Evolutionary conservation across 1,140 invertebrate species (phyloP).

Genomic region (Chionoecetes opilio): DNA sequence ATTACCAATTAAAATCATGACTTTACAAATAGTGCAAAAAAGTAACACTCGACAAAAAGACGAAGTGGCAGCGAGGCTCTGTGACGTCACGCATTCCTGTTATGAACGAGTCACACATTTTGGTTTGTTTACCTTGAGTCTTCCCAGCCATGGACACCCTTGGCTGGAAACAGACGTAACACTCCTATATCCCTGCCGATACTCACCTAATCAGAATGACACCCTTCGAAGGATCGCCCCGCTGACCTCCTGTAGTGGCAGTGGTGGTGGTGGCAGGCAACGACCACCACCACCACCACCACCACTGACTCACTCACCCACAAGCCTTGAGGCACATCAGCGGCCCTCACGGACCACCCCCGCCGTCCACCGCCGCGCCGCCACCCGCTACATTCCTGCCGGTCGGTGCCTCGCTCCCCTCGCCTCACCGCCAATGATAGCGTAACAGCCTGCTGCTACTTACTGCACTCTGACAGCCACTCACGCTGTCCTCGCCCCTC

Average conservation of each 20-base stretch:
- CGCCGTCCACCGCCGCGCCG: neutral
- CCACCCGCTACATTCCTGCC: neutral
- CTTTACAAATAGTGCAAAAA: neutral
- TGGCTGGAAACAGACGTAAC: neutral
- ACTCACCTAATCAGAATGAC: neutral
- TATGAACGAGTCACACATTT: neutral
- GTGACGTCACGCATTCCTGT: conserved; percentile 16
- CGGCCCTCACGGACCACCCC: neutral
- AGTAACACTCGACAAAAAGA: neutral
- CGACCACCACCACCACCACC: neutral
- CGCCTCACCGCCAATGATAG: neutral
- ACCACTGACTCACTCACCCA: neutral
- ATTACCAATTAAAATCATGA: neutral
- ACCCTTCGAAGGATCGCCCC: neutral
- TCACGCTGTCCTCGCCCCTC: neutral
- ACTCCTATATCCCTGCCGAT: neutral
- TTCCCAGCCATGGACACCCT: neutral
- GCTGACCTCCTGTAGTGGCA: neutral
- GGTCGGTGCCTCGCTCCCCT: neutral
- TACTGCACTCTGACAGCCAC: neutral
- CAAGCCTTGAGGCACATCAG: neutral
- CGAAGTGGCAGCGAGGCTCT: neutral
- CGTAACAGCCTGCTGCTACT: neutral
- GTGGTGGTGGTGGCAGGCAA: neutral
- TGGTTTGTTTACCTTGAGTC: neutral